phyloP scores from a whole-genome alignment of 2,113 vertebrate genomes.

The Struthio camelus region DNA sequence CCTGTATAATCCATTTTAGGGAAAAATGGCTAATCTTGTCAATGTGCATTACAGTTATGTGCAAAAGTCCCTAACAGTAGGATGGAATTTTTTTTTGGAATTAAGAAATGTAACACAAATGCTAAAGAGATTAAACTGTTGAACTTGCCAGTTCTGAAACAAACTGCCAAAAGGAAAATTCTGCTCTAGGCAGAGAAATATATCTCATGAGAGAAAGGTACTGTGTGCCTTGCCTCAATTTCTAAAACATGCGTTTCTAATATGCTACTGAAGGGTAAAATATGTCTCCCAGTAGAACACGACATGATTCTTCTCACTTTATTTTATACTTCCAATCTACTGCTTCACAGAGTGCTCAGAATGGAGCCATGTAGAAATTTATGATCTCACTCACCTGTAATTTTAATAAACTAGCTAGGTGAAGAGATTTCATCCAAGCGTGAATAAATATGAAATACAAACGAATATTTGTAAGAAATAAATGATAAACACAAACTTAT shows the following conservation, averaged over 20 bases:
- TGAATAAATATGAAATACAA: slow-evolving; percentile 48
- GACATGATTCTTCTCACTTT: slow-evolving; percentile 38
- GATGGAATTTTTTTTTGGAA: not conserved
- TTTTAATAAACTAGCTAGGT: slow-evolving; percentile 54
- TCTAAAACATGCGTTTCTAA: slow-evolving; percentile 58
- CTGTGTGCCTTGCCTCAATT: slow-evolving; percentile 36
- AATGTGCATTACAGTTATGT: not conserved
- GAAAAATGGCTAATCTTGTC: not conserved
- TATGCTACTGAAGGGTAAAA: slow-evolving; percentile 52
- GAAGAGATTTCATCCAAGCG: slow-evolving; percentile 20
- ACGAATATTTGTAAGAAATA: not conserved
- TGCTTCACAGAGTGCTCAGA: slow-evolving; percentile 43
- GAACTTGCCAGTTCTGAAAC: not conserved
- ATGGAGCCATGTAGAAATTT: slow-evolving; percentile 52
- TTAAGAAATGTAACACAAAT: not conserved
- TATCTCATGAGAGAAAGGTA: slow-evolving; percentile 31
- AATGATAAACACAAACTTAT: not conserved
- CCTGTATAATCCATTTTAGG: not conserved
- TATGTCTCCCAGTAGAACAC: slow-evolving; percentile 51
- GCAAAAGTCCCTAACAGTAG: not conserved
- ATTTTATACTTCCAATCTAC: slow-evolving; percentile 62
- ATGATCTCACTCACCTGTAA: slow-evolving; percentile 47
- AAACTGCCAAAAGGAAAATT: slow-evolving; percentile 40
- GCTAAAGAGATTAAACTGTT: slow-evolving; percentile 33
- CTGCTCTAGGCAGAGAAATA: slow-evolving; percentile 41